Conservation (phyloP, 2,888 invertebrate species). For the Microplitis deprimator region DNA sequence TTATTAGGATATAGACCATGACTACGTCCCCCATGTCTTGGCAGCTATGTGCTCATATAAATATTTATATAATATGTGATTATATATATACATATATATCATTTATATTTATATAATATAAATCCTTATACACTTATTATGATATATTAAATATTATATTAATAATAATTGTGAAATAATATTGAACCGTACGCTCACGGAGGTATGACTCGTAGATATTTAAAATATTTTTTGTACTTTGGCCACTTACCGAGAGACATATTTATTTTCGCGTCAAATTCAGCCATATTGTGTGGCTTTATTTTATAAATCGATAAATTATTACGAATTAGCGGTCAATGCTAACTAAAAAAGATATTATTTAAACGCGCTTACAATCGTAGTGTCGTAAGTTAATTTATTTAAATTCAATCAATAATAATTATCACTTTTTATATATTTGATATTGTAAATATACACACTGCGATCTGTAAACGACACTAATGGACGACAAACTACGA, state of each 20-base stretch:
- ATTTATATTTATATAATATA: neutral
- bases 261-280: slow-evolving; percentile 70
- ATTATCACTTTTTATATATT: too few species aligned
- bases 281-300: slow-evolving; percentile 61
- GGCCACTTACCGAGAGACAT: slow-evolving; percentile 71
- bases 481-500: neutral
- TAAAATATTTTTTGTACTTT: slow-evolving; percentile 56
- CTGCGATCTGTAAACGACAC: neutral
- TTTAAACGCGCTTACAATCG: neutral
- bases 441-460: neutral
- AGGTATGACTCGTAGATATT: slow-evolving; percentile 54
- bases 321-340: too few species aligned
- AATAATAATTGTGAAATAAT: slow-evolving; percentile 38
- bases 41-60: neutral
- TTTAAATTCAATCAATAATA: too few species aligned
- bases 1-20: neutral
- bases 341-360: neutral
- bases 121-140: neutral
- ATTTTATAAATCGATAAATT: neutral
- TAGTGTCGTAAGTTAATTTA: neutral
- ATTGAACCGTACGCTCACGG: slow-evolving; percentile 64
- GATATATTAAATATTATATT: slow-evolving; percentile 2
- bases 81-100: neutral
- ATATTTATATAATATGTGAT: neutral
- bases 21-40: neutral